These are phyloP conservation scores for Netelia melanura DNA, from an alignment of 2,888 invertebrate species.

Conservation along the genomic window DNA sequence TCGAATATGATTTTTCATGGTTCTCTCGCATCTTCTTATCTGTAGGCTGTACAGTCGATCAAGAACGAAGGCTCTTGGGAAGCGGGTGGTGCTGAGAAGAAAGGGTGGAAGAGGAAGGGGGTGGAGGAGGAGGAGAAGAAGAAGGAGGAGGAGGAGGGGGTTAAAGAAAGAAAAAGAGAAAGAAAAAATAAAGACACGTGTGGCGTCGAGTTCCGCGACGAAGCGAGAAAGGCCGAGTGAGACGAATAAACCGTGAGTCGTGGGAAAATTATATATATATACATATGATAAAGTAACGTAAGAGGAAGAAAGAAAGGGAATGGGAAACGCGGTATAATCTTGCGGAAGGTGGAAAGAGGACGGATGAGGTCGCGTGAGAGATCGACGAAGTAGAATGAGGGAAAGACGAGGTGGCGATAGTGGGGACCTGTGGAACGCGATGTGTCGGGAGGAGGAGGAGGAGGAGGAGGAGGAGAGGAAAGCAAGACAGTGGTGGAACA, in stretches of 20 bases:
- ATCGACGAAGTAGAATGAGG: conserved; percentile 60
- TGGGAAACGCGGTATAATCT: conserved; percentile 37
- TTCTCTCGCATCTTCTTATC: too few species aligned
- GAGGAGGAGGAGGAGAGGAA: conserved; percentile 49
- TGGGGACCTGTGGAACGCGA: not conserved
- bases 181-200: conserved; percentile 28
- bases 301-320: conserved; percentile 65
- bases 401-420: conserved; percentile 28
- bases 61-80: too few species aligned
- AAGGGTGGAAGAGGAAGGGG: not conserved
- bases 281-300: conserved; percentile 29
- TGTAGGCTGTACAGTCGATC: too few species aligned
- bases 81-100: too few species aligned
- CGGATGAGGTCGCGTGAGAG: conserved; percentile 51
- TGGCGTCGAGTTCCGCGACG: conserved; percentile 20
- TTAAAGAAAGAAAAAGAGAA: conserved; percentile 16
- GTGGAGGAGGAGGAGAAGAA: not conserved
- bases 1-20: too few species aligned
- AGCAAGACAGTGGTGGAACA: conserved; percentile 56
- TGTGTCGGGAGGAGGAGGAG: conserved; percentile 6
- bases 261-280: not conserved
- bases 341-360: conserved; percentile 50
- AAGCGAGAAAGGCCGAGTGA: conserved; percentile 18
- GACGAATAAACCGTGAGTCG: conserved; percentile 1
- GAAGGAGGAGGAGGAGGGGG: not conserved